phyloP scores from a whole-genome alignment of 2,888 invertebrate species.

The Cistogaster globosa region DNA sequence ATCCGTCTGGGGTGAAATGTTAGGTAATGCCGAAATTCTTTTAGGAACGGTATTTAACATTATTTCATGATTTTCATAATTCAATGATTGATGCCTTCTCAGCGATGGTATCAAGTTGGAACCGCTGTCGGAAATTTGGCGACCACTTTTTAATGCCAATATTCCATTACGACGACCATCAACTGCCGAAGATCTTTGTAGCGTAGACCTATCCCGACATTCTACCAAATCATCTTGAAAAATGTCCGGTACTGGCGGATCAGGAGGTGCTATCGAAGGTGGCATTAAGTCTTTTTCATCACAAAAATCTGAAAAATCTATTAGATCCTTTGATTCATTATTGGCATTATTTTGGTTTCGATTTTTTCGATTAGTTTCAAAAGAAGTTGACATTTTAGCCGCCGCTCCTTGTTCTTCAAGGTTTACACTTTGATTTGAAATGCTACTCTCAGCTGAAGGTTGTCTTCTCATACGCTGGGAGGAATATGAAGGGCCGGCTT shows the following conservation, averaged over 20 bases:
- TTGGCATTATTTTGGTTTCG: constrained; percentile 47
- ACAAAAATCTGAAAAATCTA: constrained; percentile 81
- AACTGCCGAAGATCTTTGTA: constrained; percentile 80
- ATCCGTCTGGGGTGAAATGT: constrained; percentile 76
- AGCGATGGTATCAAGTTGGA: constrained; percentile 57
- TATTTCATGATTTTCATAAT: constrained; percentile 83
- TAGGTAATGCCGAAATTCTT: constrained; percentile 74
- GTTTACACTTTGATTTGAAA: constrained; percentile 82
- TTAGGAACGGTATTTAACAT: constrained; percentile 76
- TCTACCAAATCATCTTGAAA: constrained; percentile 78
- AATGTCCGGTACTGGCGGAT: constrained; percentile 14
- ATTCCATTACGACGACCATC: constrained; percentile 83
- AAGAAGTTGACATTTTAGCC: constrained; percentile 32
- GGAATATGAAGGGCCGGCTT: constrained; percentile 71
- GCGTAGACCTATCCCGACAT: constrained; percentile 80
- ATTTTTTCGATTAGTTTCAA: constrained; percentile 45
- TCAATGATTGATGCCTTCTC: constrained; percentile 81
- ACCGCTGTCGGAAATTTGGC: constrained; percentile 59
- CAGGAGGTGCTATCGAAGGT: constrained; percentile 44
- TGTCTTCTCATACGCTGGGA: constrained; percentile 80
- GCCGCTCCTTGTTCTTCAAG: constrained; percentile 77
- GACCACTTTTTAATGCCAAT: constrained; percentile 75
- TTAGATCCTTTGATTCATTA: constrained; percentile 77
- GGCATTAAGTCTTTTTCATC: constrained; percentile 74
- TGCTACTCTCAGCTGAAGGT: constrained; percentile 83